Percentiles rank a stretch among this genome's conserved stretches.
phyloP scores from a whole-genome alignment of 2,797 vertebrate species.

The Epinephelus coioides region DNA sequence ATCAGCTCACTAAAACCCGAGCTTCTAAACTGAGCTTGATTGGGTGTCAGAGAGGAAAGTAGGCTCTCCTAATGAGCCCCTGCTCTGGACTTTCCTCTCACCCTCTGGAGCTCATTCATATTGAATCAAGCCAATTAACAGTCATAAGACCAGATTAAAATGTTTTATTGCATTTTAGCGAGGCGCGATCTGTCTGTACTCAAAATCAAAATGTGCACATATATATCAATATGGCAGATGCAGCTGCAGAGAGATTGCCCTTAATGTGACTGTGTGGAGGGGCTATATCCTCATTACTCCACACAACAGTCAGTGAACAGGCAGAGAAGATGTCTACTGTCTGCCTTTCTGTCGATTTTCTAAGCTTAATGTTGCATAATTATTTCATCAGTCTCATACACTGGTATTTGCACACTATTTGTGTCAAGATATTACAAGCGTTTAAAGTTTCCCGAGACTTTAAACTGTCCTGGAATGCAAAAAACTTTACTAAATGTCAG shows the following conservation, averaged over 20 bases:
- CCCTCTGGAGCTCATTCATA: slow-evolving; percentile 67
- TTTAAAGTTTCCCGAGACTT: not conserved
- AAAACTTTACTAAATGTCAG: not conserved
- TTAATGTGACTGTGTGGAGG: slow-evolving; percentile 23
- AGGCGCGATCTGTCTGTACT: slow-evolving; percentile 33
- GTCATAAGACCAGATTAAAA: slow-evolving; percentile 66
- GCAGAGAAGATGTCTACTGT: not conserved
- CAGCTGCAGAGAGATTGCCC: slow-evolving; percentile 23
- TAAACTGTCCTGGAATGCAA: not conserved
- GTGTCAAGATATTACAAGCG: not conserved
- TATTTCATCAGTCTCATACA: not conserved
- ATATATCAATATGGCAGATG: slow-evolving; percentile 47
- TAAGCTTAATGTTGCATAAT: not conserved
- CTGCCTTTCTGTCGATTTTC: not conserved
- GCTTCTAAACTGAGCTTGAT: slow-evolving; percentile 58
- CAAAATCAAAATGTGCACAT: slow-evolving; percentile 48
- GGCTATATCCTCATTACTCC: slow-evolving; percentile 49
- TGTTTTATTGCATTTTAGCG: slow-evolving; percentile 66
- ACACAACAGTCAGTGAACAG: not conserved
- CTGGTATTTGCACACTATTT: not conserved
- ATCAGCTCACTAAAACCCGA: slow-evolving; percentile 43
- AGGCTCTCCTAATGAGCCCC: slow-evolving; percentile 53
- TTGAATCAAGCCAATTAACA: slow-evolving; percentile 69
- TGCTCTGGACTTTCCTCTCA: slow-evolving; percentile 40
- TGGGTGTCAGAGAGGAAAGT: slow-evolving; percentile 59